A percentile compares a stretch with the other conserved stretches of the same genome.
phyloP scores from a whole-genome alignment of 2,113 vertebrate genomes.

The Proteles cristata region DNA sequence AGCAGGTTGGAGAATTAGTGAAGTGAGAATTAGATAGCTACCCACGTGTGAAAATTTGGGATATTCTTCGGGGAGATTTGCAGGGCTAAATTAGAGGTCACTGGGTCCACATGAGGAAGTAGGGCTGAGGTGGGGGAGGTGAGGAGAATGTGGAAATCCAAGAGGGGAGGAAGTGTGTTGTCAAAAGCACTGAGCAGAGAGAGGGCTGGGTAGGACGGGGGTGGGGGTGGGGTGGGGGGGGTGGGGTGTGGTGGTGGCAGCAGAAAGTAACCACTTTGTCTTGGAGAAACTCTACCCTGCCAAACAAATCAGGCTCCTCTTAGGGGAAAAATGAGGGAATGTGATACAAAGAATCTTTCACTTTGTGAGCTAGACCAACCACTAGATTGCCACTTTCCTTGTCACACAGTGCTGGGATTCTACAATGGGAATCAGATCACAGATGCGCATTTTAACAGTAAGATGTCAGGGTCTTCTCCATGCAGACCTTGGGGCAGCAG shows the following conservation, averaged over 20 bases:
- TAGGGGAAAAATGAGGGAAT: not conserved
- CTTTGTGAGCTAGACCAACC: not conserved
- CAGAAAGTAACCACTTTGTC: not conserved
- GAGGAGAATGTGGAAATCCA: not conserved
- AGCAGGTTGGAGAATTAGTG: not conserved
- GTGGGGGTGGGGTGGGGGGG: too few species aligned
- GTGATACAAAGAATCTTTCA: not conserved
- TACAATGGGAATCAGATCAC: not conserved
- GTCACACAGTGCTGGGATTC: not conserved
- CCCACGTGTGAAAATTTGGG: not conserved
- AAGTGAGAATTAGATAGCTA: not conserved
- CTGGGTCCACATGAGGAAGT: not conserved
- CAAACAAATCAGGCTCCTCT: fast-evolving
- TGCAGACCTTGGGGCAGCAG: not conserved
- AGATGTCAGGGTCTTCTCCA: not conserved
- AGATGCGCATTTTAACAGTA: not conserved
- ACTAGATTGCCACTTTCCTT: not conserved
- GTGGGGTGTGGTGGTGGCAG: too few species aligned
- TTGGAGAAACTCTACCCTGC: not conserved
- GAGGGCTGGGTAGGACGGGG: not conserved
- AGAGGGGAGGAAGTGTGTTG: not conserved
- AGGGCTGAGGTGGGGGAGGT: not conserved
- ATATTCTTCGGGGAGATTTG: not conserved
- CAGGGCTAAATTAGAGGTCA: not conserved
- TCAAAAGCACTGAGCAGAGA: not conserved